These are phyloP conservation scores for Carassius gibelio DNA, from an alignment of 2,113 vertebrate genomes.

Conservation along the genomic window DNA sequence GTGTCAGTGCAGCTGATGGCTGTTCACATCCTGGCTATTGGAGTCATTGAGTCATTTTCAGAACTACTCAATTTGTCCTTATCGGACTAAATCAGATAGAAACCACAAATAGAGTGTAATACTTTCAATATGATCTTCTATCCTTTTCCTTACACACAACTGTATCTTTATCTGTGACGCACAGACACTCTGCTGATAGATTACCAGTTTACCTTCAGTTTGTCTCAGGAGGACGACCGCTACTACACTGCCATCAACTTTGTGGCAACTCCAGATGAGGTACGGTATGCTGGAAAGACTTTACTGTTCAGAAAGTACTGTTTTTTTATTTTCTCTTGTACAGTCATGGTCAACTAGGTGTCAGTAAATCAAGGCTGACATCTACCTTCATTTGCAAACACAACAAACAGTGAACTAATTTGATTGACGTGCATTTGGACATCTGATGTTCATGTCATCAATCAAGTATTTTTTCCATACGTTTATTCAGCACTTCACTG, in stretches of 20 bases:
- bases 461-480: neutral
- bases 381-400: neutral
- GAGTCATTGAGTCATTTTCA: constrained; percentile 41
- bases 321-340: neutral
- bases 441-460: neutral
- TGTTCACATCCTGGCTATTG: neutral
- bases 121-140: neutral
- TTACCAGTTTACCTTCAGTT: constrained; percentile 99
- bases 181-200: constrained; percentile 96
- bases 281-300: constrained; percentile 60
- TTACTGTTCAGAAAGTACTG: too few species aligned
- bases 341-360: neutral
- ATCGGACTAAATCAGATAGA: neutral
- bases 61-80: constrained; percentile 15
- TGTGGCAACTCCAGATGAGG: constrained; percentile 96
- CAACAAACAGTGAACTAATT: neutral
- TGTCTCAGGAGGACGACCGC: constrained; percentile 97
- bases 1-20: constrained; percentile 29
- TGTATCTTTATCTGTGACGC: constrained; percentile 9
- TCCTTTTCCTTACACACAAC: neutral
- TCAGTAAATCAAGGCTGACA: neutral
- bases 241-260: constrained; percentile 99
- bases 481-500: neutral
- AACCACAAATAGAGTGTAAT: neutral
- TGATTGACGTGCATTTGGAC: neutral